A percentile compares a stretch with the other conserved stretches of the same genome.
phyloP scores from a whole-genome alignment of 2,888 invertebrate species.

The Chelonus formosanus region DNA sequence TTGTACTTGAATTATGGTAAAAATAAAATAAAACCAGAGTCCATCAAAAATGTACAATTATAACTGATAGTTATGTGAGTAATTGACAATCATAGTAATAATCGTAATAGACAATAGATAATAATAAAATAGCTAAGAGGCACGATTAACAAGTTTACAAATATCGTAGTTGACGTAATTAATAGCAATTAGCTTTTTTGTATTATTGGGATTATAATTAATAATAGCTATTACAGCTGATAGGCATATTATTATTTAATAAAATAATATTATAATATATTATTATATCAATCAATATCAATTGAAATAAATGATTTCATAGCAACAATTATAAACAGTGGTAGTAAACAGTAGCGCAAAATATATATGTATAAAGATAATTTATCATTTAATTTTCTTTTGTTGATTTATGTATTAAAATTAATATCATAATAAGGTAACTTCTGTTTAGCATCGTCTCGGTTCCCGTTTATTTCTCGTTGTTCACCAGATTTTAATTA shows the following conservation, averaged over 20 bases:
- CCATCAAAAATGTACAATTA: conserved; percentile 4
- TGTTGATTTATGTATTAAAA: conserved; percentile 56
- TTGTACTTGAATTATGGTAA: conserved; percentile 22
- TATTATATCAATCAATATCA: conserved; percentile 9
- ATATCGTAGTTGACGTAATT: conserved; percentile 5
- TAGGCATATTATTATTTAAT: conserved; percentile 3
- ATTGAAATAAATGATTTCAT: conserved; percentile 17
- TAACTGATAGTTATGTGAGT: not conserved
- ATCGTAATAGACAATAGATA: conserved; percentile 12
- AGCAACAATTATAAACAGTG: conserved; percentile 9
- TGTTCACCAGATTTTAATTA: conserved; percentile 25
- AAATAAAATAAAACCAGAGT: conserved; percentile 6
- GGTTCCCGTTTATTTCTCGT: conserved; percentile 12
- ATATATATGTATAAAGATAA: conserved; percentile 16
- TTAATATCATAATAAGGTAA: conserved; percentile 44
- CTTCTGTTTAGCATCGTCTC: conserved; percentile 16
- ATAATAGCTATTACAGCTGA: conserved; percentile 37
- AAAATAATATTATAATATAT: not conserved
- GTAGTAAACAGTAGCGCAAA: conserved; percentile 19
- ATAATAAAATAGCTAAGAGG: conserved; percentile 10
- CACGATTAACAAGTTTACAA: conserved; percentile 8
- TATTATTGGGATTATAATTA: conserved; percentile 36
- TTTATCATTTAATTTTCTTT: conserved; percentile 35
- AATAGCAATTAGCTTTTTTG: conserved; percentile 6
- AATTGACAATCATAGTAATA: too few species aligned